A percentile compares a stretch with the other conserved stretches of the same genome.
These are phyloP conservation scores for Chitala chitala DNA, from an alignment of 2,113 vertebrate genomes.

Conservation along the genomic window DNA sequence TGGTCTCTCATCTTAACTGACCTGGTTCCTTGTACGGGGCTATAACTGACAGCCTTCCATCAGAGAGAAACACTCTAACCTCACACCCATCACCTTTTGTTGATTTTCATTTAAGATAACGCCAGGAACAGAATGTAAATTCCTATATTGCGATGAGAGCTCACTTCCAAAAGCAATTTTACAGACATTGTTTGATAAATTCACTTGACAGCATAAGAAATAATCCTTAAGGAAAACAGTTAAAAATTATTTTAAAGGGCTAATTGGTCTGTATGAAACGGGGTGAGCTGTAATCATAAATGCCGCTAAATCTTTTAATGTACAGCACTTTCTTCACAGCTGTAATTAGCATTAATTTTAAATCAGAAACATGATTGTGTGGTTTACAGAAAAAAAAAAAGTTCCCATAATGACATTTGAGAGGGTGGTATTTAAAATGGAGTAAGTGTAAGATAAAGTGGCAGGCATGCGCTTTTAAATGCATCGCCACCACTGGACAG, in stretches of 20 bases:
- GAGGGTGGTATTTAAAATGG: slow-evolving; percentile 91
- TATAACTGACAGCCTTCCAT: too few species aligned
- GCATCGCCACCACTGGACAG: too few species aligned
- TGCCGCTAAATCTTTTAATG: slow-evolving; percentile 77
- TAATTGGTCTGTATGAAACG: slow-evolving; percentile 77
- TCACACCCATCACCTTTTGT: too few species aligned
- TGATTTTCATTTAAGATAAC: too few species aligned
- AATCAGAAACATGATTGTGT: slow-evolving; percentile 85
- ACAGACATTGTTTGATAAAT: slow-evolving; percentile 75
- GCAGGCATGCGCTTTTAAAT: too few species aligned
- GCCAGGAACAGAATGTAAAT: too few species aligned
- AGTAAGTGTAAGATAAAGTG: slow-evolving; percentile 77
- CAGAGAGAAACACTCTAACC: too few species aligned
- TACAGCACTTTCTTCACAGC: slow-evolving; percentile 83
- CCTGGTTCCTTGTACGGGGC: too few species aligned
- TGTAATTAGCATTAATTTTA: slow-evolving; percentile 90
- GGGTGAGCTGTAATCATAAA: slow-evolving; percentile 80
- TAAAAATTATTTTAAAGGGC: slow-evolving; percentile 85
- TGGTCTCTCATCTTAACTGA: too few species aligned
- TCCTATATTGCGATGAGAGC: too few species aligned
- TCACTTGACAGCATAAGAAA: slow-evolving; percentile 80
- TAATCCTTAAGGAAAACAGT: slow-evolving; percentile 81
- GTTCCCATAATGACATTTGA: slow-evolving; percentile 86
- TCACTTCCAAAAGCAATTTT: slow-evolving; percentile 73
- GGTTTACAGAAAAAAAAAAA: slow-evolving; percentile 78